Evolutionary conservation across 2,888 invertebrate genomes (phyloP).

Genomic region (Sipunculus nudus): DNA sequence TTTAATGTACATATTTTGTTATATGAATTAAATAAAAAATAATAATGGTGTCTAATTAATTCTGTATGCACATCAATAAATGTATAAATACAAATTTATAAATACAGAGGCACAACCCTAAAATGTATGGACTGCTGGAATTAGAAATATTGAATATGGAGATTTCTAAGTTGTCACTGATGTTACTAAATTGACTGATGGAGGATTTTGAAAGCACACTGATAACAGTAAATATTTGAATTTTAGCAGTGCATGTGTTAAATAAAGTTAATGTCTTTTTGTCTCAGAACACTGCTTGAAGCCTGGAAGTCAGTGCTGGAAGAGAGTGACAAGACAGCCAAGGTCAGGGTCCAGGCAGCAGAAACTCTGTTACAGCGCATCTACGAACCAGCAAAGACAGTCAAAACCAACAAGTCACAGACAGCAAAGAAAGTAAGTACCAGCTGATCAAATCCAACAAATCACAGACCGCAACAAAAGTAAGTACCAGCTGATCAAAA

Average conservation of each 20-base stretch:
- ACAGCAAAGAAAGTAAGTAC: slow-evolving; percentile 64
- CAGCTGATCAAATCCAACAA: background rate
- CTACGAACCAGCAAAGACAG: slow-evolving; percentile 88
- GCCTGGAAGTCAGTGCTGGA: slow-evolving; percentile 97
- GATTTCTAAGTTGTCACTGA: too few species aligned
- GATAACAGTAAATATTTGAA: background rate
- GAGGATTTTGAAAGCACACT: background rate
- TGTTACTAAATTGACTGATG: too few species aligned
- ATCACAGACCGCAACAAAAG: too few species aligned
- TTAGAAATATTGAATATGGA: too few species aligned
- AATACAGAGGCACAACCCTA: too few species aligned
- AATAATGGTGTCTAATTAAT: too few species aligned
- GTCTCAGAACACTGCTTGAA: slow-evolving; percentile 90
- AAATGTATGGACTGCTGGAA: too few species aligned
- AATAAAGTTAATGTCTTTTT: background rate
- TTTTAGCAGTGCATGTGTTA: background rate
- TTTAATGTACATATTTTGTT: too few species aligned
- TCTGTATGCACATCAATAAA: too few species aligned
- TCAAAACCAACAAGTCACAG: slow-evolving; percentile 83
- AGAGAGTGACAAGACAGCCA: slow-evolving; percentile 92
- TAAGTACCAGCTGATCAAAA: too few species aligned
- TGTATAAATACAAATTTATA: too few species aligned
- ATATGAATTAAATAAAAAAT: too few species aligned
- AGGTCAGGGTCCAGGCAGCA: slow-evolving; percentile 89
- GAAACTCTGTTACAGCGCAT: slow-evolving; percentile 96